Percentiles rank a stretch among this genome's conserved stretches.
phyloP scores from a whole-genome alignment of 2,797 vertebrate species.

The Sebastes umbrosus region DNA sequence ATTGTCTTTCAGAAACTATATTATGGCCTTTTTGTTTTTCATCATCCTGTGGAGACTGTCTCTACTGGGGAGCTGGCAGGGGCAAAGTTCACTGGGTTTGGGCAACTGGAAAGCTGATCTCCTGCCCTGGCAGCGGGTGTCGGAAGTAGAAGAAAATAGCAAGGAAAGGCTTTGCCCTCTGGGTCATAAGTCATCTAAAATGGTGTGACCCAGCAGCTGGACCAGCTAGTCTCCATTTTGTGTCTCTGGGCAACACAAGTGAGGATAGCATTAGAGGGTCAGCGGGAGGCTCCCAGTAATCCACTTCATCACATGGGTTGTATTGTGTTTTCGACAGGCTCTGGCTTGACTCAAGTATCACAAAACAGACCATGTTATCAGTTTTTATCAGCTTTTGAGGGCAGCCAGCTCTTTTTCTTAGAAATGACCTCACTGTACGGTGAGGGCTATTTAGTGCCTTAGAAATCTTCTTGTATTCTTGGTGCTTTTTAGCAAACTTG shows the following conservation, averaged over 20 bases:
- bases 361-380: constrained; percentile 8
- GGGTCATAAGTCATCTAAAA: constrained; percentile 62
- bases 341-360: background rate
- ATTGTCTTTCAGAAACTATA: background rate
- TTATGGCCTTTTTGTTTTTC: background rate
- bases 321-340: background rate
- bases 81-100: constrained; percentile 48
- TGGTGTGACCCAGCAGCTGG: constrained; percentile 57
- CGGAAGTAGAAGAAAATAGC: constrained; percentile 60
- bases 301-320: constrained; percentile 1
- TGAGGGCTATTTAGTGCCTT: background rate
- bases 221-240: constrained; percentile 10
- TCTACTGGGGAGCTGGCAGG: constrained; percentile 14
- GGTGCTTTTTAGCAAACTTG: too few species aligned
- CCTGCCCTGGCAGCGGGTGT: constrained; percentile 36
- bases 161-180: constrained; percentile 49
- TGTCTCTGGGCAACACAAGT: constrained; percentile 5
- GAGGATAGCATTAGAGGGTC: constrained; percentile 4
- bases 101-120: constrained; percentile 56
- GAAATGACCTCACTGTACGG: background rate
- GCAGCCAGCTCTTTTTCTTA: background rate
- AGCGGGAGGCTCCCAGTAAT: background rate
- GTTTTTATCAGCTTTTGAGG: constrained; percentile 1
- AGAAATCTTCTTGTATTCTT: background rate
- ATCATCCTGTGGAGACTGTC: background rate